Conservation (phyloP, 2,888 invertebrate species). For the Volucella zonaria region DNA sequence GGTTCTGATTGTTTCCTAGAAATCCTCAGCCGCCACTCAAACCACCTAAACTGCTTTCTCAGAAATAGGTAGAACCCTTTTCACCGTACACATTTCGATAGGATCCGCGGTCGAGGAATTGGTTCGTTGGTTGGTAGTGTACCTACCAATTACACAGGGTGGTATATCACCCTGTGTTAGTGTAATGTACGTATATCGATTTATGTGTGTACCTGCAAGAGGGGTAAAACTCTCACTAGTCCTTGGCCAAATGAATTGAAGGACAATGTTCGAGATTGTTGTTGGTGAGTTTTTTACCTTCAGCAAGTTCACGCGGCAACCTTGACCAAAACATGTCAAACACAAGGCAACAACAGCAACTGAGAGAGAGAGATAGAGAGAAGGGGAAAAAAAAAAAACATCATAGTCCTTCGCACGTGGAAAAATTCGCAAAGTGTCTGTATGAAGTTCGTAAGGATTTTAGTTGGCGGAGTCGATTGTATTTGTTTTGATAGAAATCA, state of each 20-base stretch:
- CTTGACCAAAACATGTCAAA: slow-evolving; percentile 62
- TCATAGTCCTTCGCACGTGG: slow-evolving; percentile 45
- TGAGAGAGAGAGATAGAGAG: no score
- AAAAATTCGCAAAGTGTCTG: slow-evolving; percentile 44
- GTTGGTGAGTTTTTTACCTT: slow-evolving; percentile 39
- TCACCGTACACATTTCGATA: slow-evolving; percentile 9
- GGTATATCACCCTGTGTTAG: neutral
- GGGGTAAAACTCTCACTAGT: slow-evolving; percentile 62
- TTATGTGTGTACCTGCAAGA: slow-evolving; percentile 29
- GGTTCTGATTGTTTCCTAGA: slow-evolving; percentile 67
- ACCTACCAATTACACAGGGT: slow-evolving; percentile 37
- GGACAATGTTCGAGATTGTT: slow-evolving; percentile 53
- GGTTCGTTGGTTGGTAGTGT: slow-evolving; percentile 9
- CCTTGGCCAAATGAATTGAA: slow-evolving; percentile 60
- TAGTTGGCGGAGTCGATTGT: neutral
- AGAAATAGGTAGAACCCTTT: neutral
- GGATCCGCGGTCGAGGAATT: slow-evolving; percentile 2
- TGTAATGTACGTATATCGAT: slow-evolving; percentile 34
- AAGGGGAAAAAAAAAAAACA: neutral
- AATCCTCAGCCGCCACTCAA: slow-evolving; percentile 25
- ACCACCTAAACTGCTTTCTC: neutral
- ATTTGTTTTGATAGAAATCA: slow-evolving; percentile 17
- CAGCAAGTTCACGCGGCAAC: slow-evolving; percentile 59
- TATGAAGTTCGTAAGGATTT: slow-evolving; percentile 18
- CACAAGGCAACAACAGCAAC: slow-evolving; percentile 4